A percentile compares a stretch with the other conserved stretches of the same genome.
Evolutionary conservation across 2,113 vertebrate species (phyloP).

Genomic region (Siphamia tubifer): DNA sequence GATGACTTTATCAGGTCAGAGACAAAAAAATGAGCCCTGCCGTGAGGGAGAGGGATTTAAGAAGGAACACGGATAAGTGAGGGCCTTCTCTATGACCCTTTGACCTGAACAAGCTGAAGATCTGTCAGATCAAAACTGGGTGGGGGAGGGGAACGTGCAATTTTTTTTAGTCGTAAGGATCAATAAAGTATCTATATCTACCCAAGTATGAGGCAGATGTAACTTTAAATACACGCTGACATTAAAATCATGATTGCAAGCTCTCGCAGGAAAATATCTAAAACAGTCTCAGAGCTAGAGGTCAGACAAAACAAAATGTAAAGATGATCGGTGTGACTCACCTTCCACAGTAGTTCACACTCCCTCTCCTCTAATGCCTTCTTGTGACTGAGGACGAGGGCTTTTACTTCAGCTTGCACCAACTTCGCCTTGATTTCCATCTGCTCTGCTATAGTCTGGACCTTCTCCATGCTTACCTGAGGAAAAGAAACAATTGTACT

Average conservation of each 20-base stretch:
- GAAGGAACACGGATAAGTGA: constrained; percentile 32
- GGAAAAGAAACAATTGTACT: constrained; percentile 1
- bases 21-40: constrained; percentile 3
- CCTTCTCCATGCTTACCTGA: constrained; percentile 96
- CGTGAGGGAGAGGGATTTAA: constrained; percentile 32
- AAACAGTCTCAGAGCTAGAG: too few relatives aligned
- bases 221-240: too few relatives aligned
- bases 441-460: constrained; percentile 96
- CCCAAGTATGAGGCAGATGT: neutral
- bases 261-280: too few relatives aligned
- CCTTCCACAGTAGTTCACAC: constrained; percentile 98
- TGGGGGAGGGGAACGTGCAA: neutral
- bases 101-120: constrained; percentile 5
- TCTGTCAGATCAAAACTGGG: neutral
- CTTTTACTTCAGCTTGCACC: constrained; percentile 96
- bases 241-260: too few relatives aligned
- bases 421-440: constrained; percentile 97
- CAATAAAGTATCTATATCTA: too few relatives aligned
- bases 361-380: constrained; percentile 96
- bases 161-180: too few relatives aligned
- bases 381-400: constrained; percentile 91
- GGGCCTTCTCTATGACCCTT: constrained; percentile 39
- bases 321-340: too few relatives aligned
- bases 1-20: constrained; percentile 39
- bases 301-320: too few relatives aligned